Percentiles rank a stretch among this genome's conserved stretches.
These are phyloP conservation scores for Chrysolina haemoptera DNA, from an alignment of 2,888 invertebrate species.

Conservation along the genomic window DNA sequence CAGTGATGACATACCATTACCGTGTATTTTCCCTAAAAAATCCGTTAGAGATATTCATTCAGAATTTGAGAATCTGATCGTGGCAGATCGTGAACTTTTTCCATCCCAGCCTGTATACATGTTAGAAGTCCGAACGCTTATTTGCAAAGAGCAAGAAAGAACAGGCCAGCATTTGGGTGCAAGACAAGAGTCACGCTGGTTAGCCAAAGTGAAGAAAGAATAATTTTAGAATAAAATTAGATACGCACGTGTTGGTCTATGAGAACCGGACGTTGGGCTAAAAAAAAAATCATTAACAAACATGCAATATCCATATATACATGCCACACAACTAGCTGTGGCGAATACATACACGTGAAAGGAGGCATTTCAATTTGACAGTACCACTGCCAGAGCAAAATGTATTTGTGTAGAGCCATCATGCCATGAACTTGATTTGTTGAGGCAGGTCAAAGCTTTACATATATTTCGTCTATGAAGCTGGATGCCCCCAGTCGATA, in stretches of 20 bases:
- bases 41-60: not conserved
- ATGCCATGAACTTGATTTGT: conserved; percentile 68
- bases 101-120: conserved; percentile 8
- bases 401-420: conserved; percentile 69
- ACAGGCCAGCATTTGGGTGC: conserved; percentile 1
- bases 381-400: conserved; percentile 67
- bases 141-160: conserved; percentile 22
- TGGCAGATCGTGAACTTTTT: not conserved
- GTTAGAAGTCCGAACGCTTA: conserved; percentile 14
- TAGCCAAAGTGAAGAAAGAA: conserved; percentile 27
- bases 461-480: conserved; percentile 65
- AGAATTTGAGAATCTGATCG: too few relatives aligned
- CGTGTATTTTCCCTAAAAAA: not conserved
- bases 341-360: conserved; percentile 67
- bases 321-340: conserved; percentile 66
- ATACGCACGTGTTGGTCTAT: conserved; percentile 37
- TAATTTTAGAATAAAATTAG: conserved; percentile 36
- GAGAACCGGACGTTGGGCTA: conserved; percentile 58
- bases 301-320: conserved; percentile 63
- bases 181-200: not conserved
- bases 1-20: not conserved
- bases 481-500: conserved; percentile 61
- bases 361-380: conserved; percentile 63
- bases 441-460: conserved; percentile 66
- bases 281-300: conserved; percentile 53